These are phyloP conservation scores for Balaenoptera acutorostrata DNA, from an alignment of 2,113 vertebrate species.

Conservation along the genomic window DNA sequence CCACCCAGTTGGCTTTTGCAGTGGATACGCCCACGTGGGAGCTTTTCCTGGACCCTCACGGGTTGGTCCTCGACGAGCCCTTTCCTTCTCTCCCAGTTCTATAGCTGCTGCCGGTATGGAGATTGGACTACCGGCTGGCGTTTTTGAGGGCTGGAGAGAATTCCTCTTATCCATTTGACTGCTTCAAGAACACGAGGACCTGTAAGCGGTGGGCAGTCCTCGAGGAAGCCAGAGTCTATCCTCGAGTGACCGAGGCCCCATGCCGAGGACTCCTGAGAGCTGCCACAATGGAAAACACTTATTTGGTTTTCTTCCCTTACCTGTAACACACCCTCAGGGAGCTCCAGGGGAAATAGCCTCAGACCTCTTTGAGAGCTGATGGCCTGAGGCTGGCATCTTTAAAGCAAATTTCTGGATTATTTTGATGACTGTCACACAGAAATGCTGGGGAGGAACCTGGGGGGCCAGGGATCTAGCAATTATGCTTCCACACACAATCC, in stretches of 20 bases:
- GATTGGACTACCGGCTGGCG: too few species aligned
- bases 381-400: background rate
- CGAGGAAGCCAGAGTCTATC: background rate
- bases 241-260: background rate
- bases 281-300: rapidly evolving
- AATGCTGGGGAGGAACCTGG: background rate
- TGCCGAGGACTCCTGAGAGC: background rate
- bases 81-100: background rate
- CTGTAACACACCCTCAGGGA: background rate
- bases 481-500: background rate
- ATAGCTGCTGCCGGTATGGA: background rate
- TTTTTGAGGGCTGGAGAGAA: background rate
- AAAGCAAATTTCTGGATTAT: background rate
- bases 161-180: background rate
- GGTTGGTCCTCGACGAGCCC: background rate
- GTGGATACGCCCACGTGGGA: rapidly evolving
- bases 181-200: rapidly evolving
- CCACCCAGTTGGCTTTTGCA: rapidly evolving
- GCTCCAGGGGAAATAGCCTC: background rate
- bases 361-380: background rate
- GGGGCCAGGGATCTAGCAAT: background rate
- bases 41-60: background rate
- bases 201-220: background rate
- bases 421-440: background rate
- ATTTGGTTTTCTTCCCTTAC: background rate